These are phyloP conservation scores for Acanthurus leucopareius DNA, from an alignment of 2,797 vertebrate species.

Conservation along the genomic window DNA sequence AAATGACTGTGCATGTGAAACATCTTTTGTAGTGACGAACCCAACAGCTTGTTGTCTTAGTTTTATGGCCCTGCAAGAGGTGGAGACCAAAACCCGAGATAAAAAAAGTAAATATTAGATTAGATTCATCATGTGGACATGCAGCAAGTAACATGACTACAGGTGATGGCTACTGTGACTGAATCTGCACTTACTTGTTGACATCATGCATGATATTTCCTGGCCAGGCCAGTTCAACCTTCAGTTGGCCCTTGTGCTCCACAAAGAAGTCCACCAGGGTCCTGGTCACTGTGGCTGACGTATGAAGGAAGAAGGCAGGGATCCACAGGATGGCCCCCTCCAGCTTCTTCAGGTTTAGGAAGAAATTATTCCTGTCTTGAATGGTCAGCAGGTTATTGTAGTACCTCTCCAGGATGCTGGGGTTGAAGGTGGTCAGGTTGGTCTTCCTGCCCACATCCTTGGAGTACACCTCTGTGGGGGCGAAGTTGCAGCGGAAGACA, in stretches of 20 bases:
- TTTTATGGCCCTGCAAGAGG: background rate
- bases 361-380: conserved; percentile 99
- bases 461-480: conserved; percentile 94
- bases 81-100: background rate
- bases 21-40: no score
- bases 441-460: conserved; percentile 96
- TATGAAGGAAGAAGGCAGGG: conserved; percentile 98
- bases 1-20: background rate
- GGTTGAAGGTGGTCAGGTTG: conserved; percentile 99
- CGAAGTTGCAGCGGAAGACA: conserved; percentile 99
- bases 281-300: conserved; percentile 95
- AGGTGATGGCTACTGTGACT: background rate
- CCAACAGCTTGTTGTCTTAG: background rate
- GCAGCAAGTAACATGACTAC: background rate
- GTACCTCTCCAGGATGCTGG: conserved; percentile 98
- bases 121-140: background rate
- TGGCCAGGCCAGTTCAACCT: conserved; percentile 97
- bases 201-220: conserved; percentile 99
- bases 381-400: conserved; percentile 99
- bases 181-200: conserved; percentile 90
- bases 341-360: conserved; percentile 96
- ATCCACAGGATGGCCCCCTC: conserved; percentile 98
- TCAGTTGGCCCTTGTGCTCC: conserved; percentile 95
- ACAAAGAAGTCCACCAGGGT: conserved; percentile 99
- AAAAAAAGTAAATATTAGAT: background rate